Conservation (phyloP, 2,797 vertebrate genomes). For the Astyanax mexicanus region DNA sequence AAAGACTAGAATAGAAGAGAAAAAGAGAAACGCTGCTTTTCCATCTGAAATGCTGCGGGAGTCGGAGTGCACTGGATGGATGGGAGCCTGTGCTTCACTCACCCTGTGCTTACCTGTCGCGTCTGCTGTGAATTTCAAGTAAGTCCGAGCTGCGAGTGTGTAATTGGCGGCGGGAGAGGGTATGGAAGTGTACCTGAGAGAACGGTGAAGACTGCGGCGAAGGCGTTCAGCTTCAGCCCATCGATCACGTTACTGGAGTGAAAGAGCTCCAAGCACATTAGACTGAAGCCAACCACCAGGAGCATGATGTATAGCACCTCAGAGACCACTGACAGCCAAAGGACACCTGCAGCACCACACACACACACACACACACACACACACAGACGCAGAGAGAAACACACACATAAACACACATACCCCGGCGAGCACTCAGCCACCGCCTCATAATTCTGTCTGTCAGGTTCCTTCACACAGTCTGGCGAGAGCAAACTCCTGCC, state of each 20-base stretch:
- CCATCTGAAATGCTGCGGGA: background rate
- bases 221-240: conserved; percentile 96
- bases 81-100: background rate
- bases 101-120: background rate
- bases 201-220: conserved; percentile 96
- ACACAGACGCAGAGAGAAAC: conserved; percentile 45
- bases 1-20: too few species aligned
- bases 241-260: conserved; percentile 96
- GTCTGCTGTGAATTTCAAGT: background rate
- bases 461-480: conserved; percentile 31
- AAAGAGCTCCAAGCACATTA: conserved; percentile 97
- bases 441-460: conserved; percentile 40
- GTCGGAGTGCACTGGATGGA: background rate
- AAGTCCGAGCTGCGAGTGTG: background rate
- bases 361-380: conserved; percentile 51
- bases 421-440: conserved; percentile 28
- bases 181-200: conserved; percentile 84
- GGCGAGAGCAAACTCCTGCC: background rate
- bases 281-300: conserved; percentile 94
- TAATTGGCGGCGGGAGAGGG: background rate
- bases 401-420: conserved; percentile 45
- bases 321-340: conserved; percentile 95
- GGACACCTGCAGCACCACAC: conserved; percentile 82
- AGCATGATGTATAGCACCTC: conserved; percentile 96
- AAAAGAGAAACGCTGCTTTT: background rate